Conservation (phyloP, 2,113 vertebrate genomes). For the Equus przewalskii region DNA sequence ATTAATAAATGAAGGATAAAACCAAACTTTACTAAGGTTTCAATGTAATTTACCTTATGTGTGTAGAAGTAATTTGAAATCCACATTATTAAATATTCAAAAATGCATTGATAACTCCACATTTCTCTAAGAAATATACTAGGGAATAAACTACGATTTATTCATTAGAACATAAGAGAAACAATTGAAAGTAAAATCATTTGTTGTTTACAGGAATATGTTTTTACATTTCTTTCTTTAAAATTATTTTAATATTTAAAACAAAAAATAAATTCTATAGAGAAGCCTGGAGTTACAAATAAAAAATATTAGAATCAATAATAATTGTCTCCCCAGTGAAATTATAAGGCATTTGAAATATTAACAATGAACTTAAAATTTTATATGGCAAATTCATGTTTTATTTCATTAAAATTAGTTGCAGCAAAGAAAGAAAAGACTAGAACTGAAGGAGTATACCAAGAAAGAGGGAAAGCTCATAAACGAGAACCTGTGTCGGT, state of each 20-base stretch:
- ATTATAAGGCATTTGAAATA: neutral
- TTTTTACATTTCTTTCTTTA: neutral
- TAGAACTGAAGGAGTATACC: neutral
- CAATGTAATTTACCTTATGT: neutral
- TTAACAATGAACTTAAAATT: neutral
- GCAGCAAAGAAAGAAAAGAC: neutral
- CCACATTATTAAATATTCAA: neutral
- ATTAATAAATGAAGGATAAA: neutral
- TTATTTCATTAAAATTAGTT: neutral
- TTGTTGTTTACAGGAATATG: neutral
- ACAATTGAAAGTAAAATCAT: neutral
- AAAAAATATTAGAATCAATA: neutral
- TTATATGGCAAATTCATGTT: neutral
- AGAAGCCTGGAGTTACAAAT: neutral
- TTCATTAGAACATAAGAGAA: neutral
- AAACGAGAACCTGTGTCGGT: neutral
- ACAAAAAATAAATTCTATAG: neutral
- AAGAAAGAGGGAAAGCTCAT: neutral
- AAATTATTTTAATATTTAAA: neutral
- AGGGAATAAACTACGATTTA: neutral
- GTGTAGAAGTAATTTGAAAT: neutral
- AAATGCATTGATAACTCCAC: neutral
- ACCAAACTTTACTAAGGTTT: neutral
- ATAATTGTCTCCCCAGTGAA: neutral
- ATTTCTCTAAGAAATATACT: neutral